Percentiles rank a stretch among this genome's conserved stretches.
phyloP scores from a whole-genome alignment of 2,797 vertebrate genomes.

The Euphonia xanthogaster region DNA sequence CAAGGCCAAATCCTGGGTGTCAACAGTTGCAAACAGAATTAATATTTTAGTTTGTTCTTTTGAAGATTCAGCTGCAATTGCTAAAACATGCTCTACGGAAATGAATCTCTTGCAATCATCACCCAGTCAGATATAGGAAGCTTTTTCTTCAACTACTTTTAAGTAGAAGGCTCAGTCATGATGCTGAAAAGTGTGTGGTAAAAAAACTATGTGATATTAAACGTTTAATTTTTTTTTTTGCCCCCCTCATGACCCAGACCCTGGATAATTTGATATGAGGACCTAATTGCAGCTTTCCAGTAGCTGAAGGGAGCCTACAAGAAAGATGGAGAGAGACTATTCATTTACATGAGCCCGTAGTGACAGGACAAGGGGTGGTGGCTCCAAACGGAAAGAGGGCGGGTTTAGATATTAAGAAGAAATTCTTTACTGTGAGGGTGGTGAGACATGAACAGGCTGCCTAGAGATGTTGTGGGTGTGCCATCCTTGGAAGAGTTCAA shows the following conservation, averaged over 20 bases:
- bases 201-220: not conserved
- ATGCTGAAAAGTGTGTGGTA: not conserved
- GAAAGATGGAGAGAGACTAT: not conserved
- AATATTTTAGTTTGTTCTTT: not conserved
- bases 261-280: not conserved
- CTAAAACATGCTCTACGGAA: not conserved
- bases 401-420: not conserved
- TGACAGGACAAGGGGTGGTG: not conserved
- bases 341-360: accelerated
- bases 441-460: not conserved
- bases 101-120: accelerated
- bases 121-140: not conserved
- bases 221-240: not conserved
- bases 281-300: not conserved
- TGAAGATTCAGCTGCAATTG: not conserved
- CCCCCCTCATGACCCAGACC: not conserved
- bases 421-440: not conserved
- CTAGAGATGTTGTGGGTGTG: not conserved
- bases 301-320: not conserved
- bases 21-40: not conserved
- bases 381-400: not conserved
- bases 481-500: not conserved
- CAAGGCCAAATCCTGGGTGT: not conserved
- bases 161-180: not conserved
- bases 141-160: not conserved